These are phyloP conservation scores for Lasius platythorax DNA, from an alignment of 2,888 invertebrate genomes.

Conservation along the genomic window DNA sequence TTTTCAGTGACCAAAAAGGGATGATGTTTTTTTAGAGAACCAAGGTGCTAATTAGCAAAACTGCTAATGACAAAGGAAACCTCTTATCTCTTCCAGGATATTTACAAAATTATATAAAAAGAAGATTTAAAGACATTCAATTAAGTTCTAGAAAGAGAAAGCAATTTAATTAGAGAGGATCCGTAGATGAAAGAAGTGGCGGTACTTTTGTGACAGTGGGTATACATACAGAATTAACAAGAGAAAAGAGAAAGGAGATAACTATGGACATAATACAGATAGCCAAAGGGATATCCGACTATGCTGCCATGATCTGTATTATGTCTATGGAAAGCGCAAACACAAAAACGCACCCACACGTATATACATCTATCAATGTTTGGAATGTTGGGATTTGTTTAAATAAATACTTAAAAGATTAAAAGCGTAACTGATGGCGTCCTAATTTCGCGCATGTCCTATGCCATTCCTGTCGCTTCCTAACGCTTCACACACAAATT, in stretches of 20 bases:
- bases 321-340: slow-evolving; percentile 14
- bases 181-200: slow-evolving; percentile 30
- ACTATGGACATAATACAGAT: slow-evolving; percentile 36
- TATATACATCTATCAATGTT: slow-evolving; percentile 82
- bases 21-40: background rate
- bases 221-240: slow-evolving; percentile 62
- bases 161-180: background rate
- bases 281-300: background rate
- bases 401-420: slow-evolving; percentile 82
- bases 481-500: background rate
- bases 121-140: background rate
- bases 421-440: slow-evolving; percentile 63
- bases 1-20: background rate
- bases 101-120: slow-evolving; percentile 6
- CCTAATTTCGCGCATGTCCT: slow-evolving; percentile 27
- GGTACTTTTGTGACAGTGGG: slow-evolving; percentile 17
- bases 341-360: slow-evolving; percentile 57
- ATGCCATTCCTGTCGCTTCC: background rate
- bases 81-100: background rate
- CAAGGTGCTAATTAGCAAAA: background rate
- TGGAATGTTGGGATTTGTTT: slow-evolving; percentile 84
- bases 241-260: slow-evolving; percentile 14
- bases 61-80: background rate
- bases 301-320: slow-evolving; percentile 36
- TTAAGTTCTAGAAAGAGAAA: background rate